Evolutionary conservation across 2,888 invertebrate species (phyloP).

Genomic region (Carcina quercana): DNA sequence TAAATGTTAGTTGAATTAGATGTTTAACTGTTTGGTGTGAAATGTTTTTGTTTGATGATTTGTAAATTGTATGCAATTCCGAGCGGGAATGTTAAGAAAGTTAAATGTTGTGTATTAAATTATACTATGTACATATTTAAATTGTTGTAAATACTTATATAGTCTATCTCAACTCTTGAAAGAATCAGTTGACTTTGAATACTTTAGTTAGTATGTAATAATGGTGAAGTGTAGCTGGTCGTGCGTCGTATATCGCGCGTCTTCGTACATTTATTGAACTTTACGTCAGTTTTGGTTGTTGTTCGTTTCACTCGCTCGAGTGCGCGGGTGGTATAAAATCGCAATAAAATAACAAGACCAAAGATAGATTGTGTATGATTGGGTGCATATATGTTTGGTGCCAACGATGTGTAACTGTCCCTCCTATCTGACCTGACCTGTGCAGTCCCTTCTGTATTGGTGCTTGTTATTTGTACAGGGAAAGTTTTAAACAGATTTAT

Average conservation of each 20-base stretch:
- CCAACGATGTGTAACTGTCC: slow-evolving; percentile 34
- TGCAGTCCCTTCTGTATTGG: slow-evolving; percentile 12
- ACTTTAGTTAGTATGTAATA: slow-evolving; percentile 16
- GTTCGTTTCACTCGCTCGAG: slow-evolving; percentile 16
- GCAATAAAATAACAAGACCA: slow-evolving; percentile 57
- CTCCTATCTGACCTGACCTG: slow-evolving; percentile 6
- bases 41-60: slow-evolving; percentile 23
- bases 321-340: slow-evolving; percentile 33
- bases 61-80: slow-evolving; percentile 24
- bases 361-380: slow-evolving; percentile 46
- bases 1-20: slow-evolving; percentile 32
- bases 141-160: slow-evolving; percentile 69
- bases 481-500: too few species aligned
- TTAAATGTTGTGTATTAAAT: slow-evolving; percentile 55
- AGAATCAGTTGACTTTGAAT: slow-evolving; percentile 17
- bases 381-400: slow-evolving; percentile 46
- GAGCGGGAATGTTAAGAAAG: slow-evolving; percentile 41
- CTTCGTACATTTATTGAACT: slow-evolving; percentile 8
- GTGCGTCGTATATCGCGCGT: slow-evolving; percentile 3
- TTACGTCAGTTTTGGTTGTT: slow-evolving; percentile 15
- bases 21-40: slow-evolving; percentile 15
- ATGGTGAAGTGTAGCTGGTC: slow-evolving; percentile 11
- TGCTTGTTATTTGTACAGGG: slow-evolving; percentile 17
- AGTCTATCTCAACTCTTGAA: slow-evolving; percentile 47
- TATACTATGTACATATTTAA: slow-evolving; percentile 56